Evolutionary conservation across 2,888 invertebrate species (phyloP), one percentile per base, ranked within the genome.

Genomic region (Rhorus exstirpatorius): DNA sequence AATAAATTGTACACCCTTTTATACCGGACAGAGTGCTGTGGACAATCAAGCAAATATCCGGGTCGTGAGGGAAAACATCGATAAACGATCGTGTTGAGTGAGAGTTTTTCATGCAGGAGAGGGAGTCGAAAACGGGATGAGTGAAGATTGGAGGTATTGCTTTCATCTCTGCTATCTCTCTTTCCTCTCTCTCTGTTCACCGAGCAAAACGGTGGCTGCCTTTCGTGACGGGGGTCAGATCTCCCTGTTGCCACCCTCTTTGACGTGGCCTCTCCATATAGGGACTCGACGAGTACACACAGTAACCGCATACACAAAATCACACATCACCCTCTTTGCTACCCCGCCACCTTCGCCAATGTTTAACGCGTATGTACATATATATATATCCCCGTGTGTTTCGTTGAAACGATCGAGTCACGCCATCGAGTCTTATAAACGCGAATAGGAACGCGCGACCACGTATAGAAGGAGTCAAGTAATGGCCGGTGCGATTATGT

Each of bases 341-440:
- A 78, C 78, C 74, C 70, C 78, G 31, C 74, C 63, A 75, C 74
- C 63, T 70, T 70, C 26, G 17, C 38, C 76, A 61, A 38, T 41
- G 60, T 49, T 65, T 63, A 44, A 49, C 65, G 21, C 72, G 26
- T 24, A 41, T 61, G 26, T 19, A 53, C 31, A 49, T 72, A 24
- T 79, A 41, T 24, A 41, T 61, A 41, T 19, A 53, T 44, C 17
- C 35, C 17, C 26, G 38, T 76, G 46, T 35, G 35, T 31, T 68
- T 68, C 65, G 58, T 46, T 61, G 83, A 87, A 86, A 84, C 87
- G 86, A 87, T 86, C 86, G 79, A 87, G 88, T 89, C 89, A 89
- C 89, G 89, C 89, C 86, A 89, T 85, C 86, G 84, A 74, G 74
- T 86, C 83, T 83, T 84, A 84, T 83, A 85, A 86, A 82, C 83